Percentiles rank a stretch among this genome's conserved stretches.
These are phyloP conservation scores for Dasypolia templi DNA, from an alignment of 2,888 invertebrate genomes.

Conservation along the genomic window DNA sequence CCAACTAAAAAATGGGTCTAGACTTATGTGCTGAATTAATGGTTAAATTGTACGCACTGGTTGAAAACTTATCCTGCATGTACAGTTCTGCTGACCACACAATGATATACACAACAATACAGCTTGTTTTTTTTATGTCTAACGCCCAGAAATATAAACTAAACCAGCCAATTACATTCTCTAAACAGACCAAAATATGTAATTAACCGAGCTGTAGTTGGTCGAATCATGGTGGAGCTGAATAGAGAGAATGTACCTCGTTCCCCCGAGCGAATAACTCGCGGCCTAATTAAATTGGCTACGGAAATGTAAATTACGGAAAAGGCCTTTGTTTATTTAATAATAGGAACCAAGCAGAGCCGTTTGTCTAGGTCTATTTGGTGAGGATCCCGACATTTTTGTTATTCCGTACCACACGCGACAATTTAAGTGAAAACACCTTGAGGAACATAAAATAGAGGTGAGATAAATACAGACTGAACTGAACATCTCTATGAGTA, in stretches of 20 bases:
- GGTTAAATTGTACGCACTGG: no score
- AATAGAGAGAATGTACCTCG: constrained; percentile 54
- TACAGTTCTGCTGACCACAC: no score
- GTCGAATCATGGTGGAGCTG: constrained; percentile 51
- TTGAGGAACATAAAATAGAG: constrained; percentile 21
- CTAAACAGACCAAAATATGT: constrained; percentile 59
- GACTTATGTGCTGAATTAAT: no score
- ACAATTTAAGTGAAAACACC: constrained; percentile 56
- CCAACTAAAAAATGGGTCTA: no score
- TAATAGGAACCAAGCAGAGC: constrained; percentile 74
- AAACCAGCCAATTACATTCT: constrained; percentile 39
- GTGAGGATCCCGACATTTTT: constrained; percentile 72
- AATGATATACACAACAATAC: no score
- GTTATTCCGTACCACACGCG: constrained; percentile 51
- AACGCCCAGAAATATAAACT: constrained; percentile 12
- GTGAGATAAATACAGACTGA: background rate
- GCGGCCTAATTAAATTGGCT: constrained; percentile 74
- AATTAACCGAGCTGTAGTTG: constrained; percentile 62
- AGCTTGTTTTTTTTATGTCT: no score
- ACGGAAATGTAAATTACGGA: constrained; percentile 76
- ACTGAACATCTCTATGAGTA: background rate
- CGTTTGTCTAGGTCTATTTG: constrained; percentile 77
- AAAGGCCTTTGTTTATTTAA: constrained; percentile 77
- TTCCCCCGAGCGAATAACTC: constrained; percentile 68
- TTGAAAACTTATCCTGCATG: no score